These are phyloP conservation scores for Turritopsis rubra DNA, from an alignment of 30 jellyfish, hydroid and myxozoan species.

Conservation along the genomic window DNA sequence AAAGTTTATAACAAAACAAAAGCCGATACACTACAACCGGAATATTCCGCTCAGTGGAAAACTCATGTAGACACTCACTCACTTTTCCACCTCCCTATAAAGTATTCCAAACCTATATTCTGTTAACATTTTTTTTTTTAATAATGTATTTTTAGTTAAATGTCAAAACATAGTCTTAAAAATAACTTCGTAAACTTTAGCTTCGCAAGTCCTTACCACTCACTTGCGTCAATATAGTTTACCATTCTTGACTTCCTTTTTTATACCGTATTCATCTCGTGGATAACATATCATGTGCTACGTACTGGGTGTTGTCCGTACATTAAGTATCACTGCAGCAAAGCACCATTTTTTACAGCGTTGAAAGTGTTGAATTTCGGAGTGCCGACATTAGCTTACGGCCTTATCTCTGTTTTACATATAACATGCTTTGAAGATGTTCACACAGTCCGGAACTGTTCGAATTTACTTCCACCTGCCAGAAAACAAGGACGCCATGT, in stretches of 20 bases:
- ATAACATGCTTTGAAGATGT: conserved; percentile 75
- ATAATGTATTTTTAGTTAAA: background rate
- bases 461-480: conserved; percentile 58
- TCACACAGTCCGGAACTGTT: conserved; percentile 48
- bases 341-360: conserved; percentile 52
- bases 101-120: no score
- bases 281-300: conserved; percentile 70
- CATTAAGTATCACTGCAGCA: conserved; percentile 90
- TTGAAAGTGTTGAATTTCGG: conserved; percentile 79
- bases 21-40: no score
- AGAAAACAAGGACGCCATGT: conserved; percentile 64
- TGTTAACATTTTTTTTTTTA: no score
- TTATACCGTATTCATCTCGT: conserved; percentile 74
- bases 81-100: no score
- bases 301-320: conserved; percentile 97
- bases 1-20: no score
- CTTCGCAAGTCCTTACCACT: conserved; percentile 66
- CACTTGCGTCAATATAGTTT: conserved; percentile 64
- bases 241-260: conserved; percentile 93
- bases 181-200: conserved; percentile 17
- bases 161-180: background rate
- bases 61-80: no score
- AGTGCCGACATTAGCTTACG: conserved; percentile 91
- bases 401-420: conserved; percentile 44
- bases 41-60: no score